Conservation (phyloP, 1,140 invertebrate genomes). For the Gyrodactylus salaris region DNA sequence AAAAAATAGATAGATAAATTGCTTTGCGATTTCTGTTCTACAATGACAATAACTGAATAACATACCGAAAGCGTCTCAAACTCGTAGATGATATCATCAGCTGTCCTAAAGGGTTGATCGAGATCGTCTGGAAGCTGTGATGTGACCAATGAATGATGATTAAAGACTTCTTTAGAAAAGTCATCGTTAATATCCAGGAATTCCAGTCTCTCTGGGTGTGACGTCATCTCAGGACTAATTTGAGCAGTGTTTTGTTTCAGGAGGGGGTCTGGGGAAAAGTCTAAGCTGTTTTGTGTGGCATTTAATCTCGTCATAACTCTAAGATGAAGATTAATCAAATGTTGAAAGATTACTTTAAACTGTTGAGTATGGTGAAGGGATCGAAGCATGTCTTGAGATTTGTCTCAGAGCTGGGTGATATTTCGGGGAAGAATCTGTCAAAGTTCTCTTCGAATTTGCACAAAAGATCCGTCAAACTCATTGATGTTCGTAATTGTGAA, state of each 20-base stretch:
- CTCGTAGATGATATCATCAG: not conserved
- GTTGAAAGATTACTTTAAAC: no score
- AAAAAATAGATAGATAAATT: no score
- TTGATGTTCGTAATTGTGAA: not conserved
- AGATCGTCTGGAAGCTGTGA: not conserved
- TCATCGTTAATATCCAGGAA: not conserved
- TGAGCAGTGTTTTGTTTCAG: no score
- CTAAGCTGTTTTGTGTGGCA: no score
- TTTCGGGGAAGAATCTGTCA: not conserved
- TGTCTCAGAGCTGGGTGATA: not conserved
- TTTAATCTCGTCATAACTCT: no score
- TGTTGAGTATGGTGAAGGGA: not conserved
- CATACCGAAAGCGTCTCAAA: not conserved
- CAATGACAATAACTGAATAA: not conserved
- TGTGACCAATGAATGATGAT: not conserved
- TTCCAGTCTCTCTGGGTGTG: not conserved
- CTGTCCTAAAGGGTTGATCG: not conserved
- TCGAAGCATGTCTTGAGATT: not conserved
- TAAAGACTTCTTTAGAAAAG: not conserved
- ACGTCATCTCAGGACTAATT: not conserved
- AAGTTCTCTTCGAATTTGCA: not conserved
- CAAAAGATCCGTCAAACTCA: not conserved
- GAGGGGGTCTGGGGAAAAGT: no score
- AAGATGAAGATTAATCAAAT: no score
- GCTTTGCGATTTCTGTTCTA: no score